phyloP scores from a whole-genome alignment of 2,797 vertebrate genomes.

The Dallia pectoralis region DNA sequence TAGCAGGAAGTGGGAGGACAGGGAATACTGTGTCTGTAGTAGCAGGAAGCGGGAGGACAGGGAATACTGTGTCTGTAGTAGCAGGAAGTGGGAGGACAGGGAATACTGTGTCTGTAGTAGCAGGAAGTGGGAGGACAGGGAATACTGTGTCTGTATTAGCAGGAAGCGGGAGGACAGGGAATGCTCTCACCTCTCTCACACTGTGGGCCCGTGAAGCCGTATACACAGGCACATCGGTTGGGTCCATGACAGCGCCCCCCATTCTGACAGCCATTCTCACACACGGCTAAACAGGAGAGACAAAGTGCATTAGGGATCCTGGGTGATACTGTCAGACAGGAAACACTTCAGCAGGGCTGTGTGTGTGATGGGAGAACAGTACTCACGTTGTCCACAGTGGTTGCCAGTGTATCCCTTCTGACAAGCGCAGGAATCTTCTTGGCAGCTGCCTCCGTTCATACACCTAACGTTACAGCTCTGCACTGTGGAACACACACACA shows the following conservation, averaged over 20 bases:
- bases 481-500: slow-evolving; percentile 60
- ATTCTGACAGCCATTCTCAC: slow-evolving; percentile 81
- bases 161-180: neutral
- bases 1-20: neutral
- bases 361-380: slow-evolving; percentile 9
- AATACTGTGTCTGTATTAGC: neutral
- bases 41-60: no score
- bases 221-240: slow-evolving; percentile 49
- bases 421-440: slow-evolving; percentile 82
- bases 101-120: no score
- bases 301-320: neutral
- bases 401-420: slow-evolving; percentile 85
- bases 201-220: slow-evolving; percentile 94
- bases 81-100: neutral
- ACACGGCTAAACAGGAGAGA: slow-evolving; percentile 81
- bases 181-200: slow-evolving; percentile 91
- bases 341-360: slow-evolving; percentile 15
- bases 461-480: slow-evolving; percentile 84
- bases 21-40: no score
- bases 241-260: slow-evolving; percentile 52
- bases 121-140: no score
- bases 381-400: slow-evolving; percentile 92
- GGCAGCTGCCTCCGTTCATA: slow-evolving; percentile 89
- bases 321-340: slow-evolving; percentile 15
- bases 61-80: neutral